phyloP scores from a whole-genome alignment of 2,113 vertebrate genomes.

The Puntigrus tetrazona region DNA sequence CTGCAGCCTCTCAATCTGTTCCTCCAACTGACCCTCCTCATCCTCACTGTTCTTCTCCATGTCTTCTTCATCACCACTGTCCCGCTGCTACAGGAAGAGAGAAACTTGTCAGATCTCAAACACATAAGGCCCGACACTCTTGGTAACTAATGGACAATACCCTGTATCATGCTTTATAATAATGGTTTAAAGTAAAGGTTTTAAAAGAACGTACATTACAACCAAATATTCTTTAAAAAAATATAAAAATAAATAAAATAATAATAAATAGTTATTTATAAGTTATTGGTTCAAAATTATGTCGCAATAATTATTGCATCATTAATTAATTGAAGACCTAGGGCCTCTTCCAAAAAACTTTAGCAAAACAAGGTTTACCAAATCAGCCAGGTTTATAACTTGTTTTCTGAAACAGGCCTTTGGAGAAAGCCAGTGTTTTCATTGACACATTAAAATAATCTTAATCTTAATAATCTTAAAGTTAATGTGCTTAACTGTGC shows the following conservation, averaged over 20 bases:
- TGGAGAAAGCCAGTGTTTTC: too few species aligned
- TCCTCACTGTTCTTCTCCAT: slow-evolving; percentile 91
- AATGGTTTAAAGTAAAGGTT: neutral
- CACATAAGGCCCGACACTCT: neutral
- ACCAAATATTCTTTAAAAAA: neutral
- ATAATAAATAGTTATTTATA: too few species aligned
- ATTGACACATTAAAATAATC: too few species aligned
- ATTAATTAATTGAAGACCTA: too few species aligned
- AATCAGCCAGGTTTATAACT: too few species aligned
- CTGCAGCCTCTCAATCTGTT: slow-evolving; percentile 93
- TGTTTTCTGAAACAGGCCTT: too few species aligned
- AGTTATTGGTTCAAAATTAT: neutral
- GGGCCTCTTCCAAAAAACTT: too few species aligned
- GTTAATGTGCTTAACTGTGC: too few species aligned
- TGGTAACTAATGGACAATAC: neutral
- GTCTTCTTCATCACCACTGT: slow-evolving; percentile 88
- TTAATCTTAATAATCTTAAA: too few species aligned
- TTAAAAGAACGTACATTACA: neutral
- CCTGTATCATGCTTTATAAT: neutral
- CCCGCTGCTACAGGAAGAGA: slow-evolving; percentile 71
- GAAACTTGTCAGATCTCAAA: neutral
- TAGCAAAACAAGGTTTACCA: too few species aligned
- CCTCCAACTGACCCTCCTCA: slow-evolving; percentile 91
- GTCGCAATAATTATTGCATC: neutral
- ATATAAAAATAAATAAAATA: too few species aligned